Percentiles rank a stretch among this genome's conserved stretches.
Evolutionary conservation across 2,113 vertebrate species (phyloP).

Genomic region (Chamaetylas fuelleborni): DNA sequence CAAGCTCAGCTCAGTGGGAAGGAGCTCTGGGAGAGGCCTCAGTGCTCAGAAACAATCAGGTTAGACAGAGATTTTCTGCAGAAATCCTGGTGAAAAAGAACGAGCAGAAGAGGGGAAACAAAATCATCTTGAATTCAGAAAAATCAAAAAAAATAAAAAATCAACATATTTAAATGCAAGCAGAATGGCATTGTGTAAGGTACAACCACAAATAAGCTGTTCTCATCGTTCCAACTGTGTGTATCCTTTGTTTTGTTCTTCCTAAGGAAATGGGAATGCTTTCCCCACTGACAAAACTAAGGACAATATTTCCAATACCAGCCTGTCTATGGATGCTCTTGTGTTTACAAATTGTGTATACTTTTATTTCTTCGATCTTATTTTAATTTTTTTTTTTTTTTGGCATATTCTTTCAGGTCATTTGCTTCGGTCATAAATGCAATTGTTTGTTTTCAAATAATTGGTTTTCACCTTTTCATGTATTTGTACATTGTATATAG

Average conservation of each 20-base stretch:
- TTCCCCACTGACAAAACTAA: slow-evolving; percentile 60
- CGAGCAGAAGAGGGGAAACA: slow-evolving; percentile 28
- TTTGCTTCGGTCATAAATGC: slow-evolving; percentile 75
- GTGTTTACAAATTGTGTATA: slow-evolving; percentile 80
- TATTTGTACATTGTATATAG: slow-evolving; percentile 79
- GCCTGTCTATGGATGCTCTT: slow-evolving; percentile 73
- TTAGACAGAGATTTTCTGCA: slow-evolving; percentile 9
- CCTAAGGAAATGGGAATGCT: slow-evolving; percentile 50
- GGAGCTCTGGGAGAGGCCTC: slow-evolving; percentile 43
- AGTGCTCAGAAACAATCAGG: slow-evolving; percentile 7
- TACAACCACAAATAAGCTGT: slow-evolving; percentile 51
- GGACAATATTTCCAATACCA: slow-evolving; percentile 70
- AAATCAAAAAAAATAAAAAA: not conserved
- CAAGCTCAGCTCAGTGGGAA: slow-evolving; percentile 23
- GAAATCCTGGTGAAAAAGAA: slow-evolving; percentile 36
- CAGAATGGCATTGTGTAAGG: slow-evolving; percentile 55
- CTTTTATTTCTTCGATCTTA: slow-evolving; percentile 64
- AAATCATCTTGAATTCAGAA: slow-evolving; percentile 29
- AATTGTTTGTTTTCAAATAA: slow-evolving; percentile 69
- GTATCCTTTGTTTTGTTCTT: slow-evolving; percentile 49
- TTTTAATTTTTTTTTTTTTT: slow-evolving; percentile 11
- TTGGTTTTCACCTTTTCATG: slow-evolving; percentile 67
- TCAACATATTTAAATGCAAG: slow-evolving; percentile 8
- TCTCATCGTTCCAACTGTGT: slow-evolving; percentile 33
- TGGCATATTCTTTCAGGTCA: slow-evolving; percentile 71